Evolutionary conservation across 2,888 invertebrate species (phyloP), one percentile per base, ranked within the genome.

Genomic region (Melangyna quadrimaculata): DNA sequence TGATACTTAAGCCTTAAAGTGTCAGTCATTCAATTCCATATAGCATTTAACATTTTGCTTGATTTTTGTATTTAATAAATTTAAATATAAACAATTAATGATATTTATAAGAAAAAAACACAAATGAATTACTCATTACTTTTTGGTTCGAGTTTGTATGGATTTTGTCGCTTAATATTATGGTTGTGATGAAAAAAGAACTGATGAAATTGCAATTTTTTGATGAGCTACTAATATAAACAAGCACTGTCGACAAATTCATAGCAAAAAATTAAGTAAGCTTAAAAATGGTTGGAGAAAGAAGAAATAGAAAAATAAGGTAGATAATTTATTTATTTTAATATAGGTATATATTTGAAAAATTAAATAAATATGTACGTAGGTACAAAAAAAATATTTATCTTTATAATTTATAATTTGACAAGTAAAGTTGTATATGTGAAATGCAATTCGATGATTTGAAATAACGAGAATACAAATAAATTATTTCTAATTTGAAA

Each of bases 11-110:
- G 88, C 88, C 90, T 90, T 89, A 89, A 89, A 92, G 91, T 91
- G 91, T 91, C 91, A 91, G 91, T 91, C 92, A 91, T 89, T 91
- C 91, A 91, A 91, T 89, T 88, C 87, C 87, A 86, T 87, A 78
- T 37, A 59, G 59, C 59, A 35, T 22, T 7, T 57, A 74, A 81
- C 67, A 73, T 55, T 17, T 70, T 17, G 40, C 29, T 40, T 70
- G 35, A 19, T 37, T 55, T 57, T 40, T 51, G 48, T 32, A 48
- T 22, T 51, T 9, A 10, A n/a, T 3, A n/a, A n/a, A n/a, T 43
- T 43, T 17, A 2, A 27, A 45, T 45, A 14, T 14, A 32, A 65
- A 45, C 19, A 45, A 65, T 27, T 32, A 45, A 65, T 51, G 51
- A 29, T n/a, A 17, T 32, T 27, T 63, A 63, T 24, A 19, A 3